Base-by-base conservation (phyloP, 2,888 invertebrate species). In the Stenurella melanura region DNA sequence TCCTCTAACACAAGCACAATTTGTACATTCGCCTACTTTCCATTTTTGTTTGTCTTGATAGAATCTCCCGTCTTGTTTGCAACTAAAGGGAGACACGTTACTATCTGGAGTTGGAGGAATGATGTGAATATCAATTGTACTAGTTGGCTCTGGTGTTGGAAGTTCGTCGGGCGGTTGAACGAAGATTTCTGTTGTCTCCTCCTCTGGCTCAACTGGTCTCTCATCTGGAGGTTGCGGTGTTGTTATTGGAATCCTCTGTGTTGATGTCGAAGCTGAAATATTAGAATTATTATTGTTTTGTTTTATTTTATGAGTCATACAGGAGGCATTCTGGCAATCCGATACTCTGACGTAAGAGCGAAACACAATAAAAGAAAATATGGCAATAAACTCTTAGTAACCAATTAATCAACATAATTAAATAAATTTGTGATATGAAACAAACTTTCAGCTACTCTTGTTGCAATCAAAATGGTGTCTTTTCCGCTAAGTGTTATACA, bases 1-100 rank as follows among this genome's bases (percentile, higher is more conserved):
- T 0, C 95, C 95, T 21, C 90, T 89, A 68, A 90, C 89, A 86
- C 97, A 97, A 61, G 92, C 91, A 86, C 97, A 97, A 26, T 92
- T 90, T 0, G 94, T 95, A 85, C 96, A 95, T 81, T 92, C 92
- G 86, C 93, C 94, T 81, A 94, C 93, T 73, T 89, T 90, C 92
- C 94, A 95, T 70, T 91, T 92, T 81, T 95, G 94, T 0, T 94
- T 94, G 79, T 96, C 93, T 57, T 81, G 79, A 72, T 84, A 85
- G 15, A 78, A 77, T 56, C 81, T 81, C 0, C 93, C 94, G 42
- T 87, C 85, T 58, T 87, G 85, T 56, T 73, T 81, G 69, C 87
- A 83, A 42, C 79, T 74, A 78, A 83, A 82, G 0, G 87, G 73
- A 0, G 78, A 79, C 12, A 83, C 76, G 38, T 80, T 76, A 15